Evolutionary conservation across 2,888 invertebrate species (phyloP).

Genomic region (Mimas tiliae): DNA sequence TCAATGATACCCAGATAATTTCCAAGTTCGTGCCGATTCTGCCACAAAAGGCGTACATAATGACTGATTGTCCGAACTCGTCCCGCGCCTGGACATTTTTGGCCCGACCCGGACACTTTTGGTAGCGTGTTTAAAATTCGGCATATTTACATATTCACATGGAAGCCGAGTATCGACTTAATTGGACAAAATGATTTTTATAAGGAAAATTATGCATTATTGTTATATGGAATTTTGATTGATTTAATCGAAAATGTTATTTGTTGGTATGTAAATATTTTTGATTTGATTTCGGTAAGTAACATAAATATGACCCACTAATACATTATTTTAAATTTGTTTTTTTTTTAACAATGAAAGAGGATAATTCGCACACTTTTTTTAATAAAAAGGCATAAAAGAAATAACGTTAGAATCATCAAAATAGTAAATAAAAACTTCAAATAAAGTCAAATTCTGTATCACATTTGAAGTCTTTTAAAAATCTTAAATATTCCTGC

Average conservation of each 20-base stretch:
- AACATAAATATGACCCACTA: no score
- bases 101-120: not conserved
- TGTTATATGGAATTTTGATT: not conserved
- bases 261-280: no score
- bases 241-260: not conserved
- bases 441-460: no score
- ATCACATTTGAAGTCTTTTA: no score
- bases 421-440: no score
- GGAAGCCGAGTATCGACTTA: not conserved
- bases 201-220: not conserved
- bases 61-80: slow-evolving; percentile 5
- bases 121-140: slow-evolving; percentile 8
- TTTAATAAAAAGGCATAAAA: no score
- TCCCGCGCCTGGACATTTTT: not conserved
- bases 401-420: no score
- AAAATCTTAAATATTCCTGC: no score
- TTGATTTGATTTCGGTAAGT: no score
- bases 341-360: no score
- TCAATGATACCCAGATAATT: not conserved
- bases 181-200: not conserved
- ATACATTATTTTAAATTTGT: no score
- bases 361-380: no score
- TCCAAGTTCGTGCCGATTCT: not conserved
- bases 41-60: slow-evolving; percentile 1
- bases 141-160: slow-evolving; percentile 15